Evolutionary conservation across 1,140 invertebrate genomes (phyloP).

Genomic region (Drosophila punjabiensis): DNA sequence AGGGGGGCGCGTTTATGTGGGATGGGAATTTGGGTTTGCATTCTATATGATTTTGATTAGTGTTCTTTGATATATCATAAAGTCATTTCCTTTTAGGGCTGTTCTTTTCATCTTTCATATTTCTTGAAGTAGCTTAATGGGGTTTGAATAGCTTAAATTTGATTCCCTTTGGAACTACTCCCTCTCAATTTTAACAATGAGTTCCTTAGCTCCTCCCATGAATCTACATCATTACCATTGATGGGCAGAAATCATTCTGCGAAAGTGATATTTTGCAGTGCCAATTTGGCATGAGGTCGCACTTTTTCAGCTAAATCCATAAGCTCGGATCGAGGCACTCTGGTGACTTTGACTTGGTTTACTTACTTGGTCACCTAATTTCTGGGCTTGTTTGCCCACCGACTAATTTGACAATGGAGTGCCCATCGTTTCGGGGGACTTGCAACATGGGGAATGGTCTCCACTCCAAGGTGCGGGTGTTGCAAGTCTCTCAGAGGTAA

Average conservation of each 20-base stretch:
- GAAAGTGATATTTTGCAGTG: constrained; percentile 26
- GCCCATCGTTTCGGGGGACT: constrained; percentile 28
- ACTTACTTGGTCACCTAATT: constrained; percentile 74
- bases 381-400: constrained; percentile 65
- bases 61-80: not conserved
- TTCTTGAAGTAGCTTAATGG: not conserved
- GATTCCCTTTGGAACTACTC: not conserved
- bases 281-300: constrained; percentile 32
- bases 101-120: not conserved
- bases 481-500: constrained; percentile 58
- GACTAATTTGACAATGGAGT: constrained; percentile 74
- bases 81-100: not conserved
- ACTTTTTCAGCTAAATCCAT: constrained; percentile 47
- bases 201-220: not conserved
- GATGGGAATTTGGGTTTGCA: constrained; percentile 11
- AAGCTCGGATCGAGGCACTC: constrained; percentile 35
- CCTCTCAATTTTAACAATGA: not conserved
- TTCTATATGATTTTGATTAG: not conserved
- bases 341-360: constrained; percentile 75
- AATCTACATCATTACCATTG: not conserved
- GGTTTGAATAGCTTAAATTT: constrained; percentile 10
- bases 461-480: constrained; percentile 58
- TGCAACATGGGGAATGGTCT: constrained; percentile 60
- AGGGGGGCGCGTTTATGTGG: constrained; percentile 30
- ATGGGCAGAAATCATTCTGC: constrained; percentile 16